phyloP scores from a whole-genome alignment of 2,113 vertebrate species.

The Cacatua alba region DNA sequence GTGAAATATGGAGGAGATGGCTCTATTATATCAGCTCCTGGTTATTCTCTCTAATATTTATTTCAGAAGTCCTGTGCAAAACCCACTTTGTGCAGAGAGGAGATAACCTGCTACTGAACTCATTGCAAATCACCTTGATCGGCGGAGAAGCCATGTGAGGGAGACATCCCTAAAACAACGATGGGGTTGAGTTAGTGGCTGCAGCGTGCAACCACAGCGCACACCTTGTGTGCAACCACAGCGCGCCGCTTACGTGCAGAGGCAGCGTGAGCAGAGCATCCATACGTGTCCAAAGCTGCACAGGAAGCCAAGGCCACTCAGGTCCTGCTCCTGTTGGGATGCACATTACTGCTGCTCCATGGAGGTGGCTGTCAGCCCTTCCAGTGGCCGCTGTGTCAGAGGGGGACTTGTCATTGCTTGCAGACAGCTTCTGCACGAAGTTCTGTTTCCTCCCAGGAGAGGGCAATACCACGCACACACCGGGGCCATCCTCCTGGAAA shows the following conservation, averaged over 20 bases:
- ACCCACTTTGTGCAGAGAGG: background rate
- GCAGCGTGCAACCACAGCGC: accelerated
- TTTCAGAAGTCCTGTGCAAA: background rate
- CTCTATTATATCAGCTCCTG: background rate
- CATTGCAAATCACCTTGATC: conserved; percentile 26
- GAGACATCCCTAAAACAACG: background rate
- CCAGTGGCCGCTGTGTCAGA: background rate
- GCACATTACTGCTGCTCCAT: accelerated
- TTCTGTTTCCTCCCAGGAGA: conserved; percentile 52
- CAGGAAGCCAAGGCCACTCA: accelerated
- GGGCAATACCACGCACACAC: background rate
- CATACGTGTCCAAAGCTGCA: accelerated
- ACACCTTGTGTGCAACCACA: background rate
- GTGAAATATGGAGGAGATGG: background rate
- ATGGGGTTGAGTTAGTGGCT: background rate
- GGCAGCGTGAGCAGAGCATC: background rate
- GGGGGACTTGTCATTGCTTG: background rate
- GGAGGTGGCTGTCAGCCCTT: background rate
- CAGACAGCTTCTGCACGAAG: background rate
- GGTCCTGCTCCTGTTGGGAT: background rate
- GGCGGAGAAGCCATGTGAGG: background rate
- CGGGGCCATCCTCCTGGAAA: background rate
- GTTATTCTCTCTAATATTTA: background rate
- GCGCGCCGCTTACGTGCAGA: accelerated
- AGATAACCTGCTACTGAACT: conserved; percentile 13